Base-by-base conservation (phyloP, 2,113 vertebrate species). In the Capricornis sumatraensis region DNA sequence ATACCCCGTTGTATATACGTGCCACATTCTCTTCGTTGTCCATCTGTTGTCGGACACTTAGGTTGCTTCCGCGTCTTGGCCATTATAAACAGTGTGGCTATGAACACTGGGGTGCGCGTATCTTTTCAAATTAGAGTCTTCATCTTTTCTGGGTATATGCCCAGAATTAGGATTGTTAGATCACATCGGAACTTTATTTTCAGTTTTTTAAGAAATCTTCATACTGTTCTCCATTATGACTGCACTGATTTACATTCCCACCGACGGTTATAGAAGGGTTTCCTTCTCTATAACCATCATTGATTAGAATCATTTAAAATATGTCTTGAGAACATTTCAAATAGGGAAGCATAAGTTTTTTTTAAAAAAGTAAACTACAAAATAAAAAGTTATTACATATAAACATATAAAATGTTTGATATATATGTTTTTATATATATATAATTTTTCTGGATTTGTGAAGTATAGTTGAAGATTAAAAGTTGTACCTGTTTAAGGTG, bases 1-100 rank as follows among this genome's bases (percentile, higher is more conserved):
- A 13, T 5, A 15, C 2, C 16, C 25, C 74, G 2, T 16, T 28
- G 25, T 78, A 2, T 9, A 4, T 9, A 45, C 2, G 36, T 0
- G 11, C 28, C 45, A 21, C 78, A 1, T 33, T 21, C 19, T 33
- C 28, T 21, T 21, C 3, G 7, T n/a, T 1, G 21, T 12, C 33
- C 78, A n/a, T 19, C 78, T 52, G 30, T 7, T 3, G 10, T 6
- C 7, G 78, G 47, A n/a, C 78, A n/a, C 36, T 33, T 81, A 21
- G 4, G 1, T 52, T 7, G 45, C 47, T 21, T 81, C 30, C 47
- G 13, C 2, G 1, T 52, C 45, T 79, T 33, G 13, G 25, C 30
- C 47, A 0, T 4, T n/a, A 6, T 52, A 81, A 52, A 81, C 3
- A 81, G 8, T 79, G 27, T 0, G 0, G 43, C 16, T 27, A 2